phyloP scores from a whole-genome alignment of 2,113 vertebrate species.

The Mormyrus iriodes region DNA sequence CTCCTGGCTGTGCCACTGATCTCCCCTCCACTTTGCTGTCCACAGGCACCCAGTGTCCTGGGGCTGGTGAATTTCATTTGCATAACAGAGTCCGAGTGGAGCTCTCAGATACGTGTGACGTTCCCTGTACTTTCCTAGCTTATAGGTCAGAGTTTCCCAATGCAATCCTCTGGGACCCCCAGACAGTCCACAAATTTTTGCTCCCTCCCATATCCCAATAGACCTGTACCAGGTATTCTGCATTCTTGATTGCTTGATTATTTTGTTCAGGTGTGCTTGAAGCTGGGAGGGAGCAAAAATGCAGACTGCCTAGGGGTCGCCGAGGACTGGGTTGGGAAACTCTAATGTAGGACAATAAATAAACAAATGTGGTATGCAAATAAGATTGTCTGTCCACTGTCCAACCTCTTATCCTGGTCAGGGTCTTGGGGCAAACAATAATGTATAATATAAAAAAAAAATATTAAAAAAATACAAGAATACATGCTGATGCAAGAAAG shows the following conservation, averaged over 20 bases:
- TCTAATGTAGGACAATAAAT: background rate
- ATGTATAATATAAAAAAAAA: background rate
- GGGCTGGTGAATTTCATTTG: background rate
- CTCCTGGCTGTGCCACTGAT: background rate
- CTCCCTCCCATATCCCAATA: background rate
- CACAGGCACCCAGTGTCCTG: background rate
- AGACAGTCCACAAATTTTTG: background rate
- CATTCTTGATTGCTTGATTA: background rate
- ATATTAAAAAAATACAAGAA: background rate
- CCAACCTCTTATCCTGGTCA: background rate
- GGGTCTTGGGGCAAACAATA: background rate
- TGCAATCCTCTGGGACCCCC: background rate
- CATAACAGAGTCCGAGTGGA: background rate
- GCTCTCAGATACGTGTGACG: background rate
- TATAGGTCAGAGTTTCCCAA: background rate
- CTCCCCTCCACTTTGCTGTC: background rate
- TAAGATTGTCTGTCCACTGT: background rate
- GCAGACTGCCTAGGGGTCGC: background rate
- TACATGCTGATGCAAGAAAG: background rate
- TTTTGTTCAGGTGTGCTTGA: background rate
- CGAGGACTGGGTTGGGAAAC: background rate
- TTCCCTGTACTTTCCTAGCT: background rate
- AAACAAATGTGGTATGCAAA: background rate
- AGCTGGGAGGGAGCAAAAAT: background rate
- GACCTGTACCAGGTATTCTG: background rate